Evolutionary conservation across 2,888 invertebrate genomes (phyloP).

Genomic region (Alloscopus bannaensis): DNA sequence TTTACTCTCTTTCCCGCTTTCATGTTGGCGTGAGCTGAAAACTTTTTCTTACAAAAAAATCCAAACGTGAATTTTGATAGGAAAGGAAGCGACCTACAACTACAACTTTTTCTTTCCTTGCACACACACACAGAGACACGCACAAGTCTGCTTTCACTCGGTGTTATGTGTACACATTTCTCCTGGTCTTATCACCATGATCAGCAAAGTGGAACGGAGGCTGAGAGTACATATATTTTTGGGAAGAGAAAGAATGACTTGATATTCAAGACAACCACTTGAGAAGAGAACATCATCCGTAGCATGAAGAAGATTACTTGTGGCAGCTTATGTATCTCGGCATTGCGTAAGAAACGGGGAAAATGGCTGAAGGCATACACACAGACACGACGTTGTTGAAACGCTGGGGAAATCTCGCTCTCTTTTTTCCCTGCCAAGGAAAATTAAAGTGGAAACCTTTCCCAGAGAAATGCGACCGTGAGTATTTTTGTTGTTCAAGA

Average conservation of each 20-base stretch:
- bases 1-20: conserved; percentile 18
- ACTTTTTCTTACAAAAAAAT: conserved; percentile 17
- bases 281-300: conserved; percentile 24
- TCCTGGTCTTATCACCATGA: conserved; percentile 22
- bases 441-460: conserved; percentile 31
- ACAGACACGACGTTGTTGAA: conserved; percentile 19
- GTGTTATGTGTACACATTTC: no score
- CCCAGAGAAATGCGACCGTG: not conserved
- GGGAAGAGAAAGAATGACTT: conserved; percentile 16
- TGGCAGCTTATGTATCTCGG: conserved; percentile 1
- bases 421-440: conserved; percentile 46
- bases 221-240: conserved; percentile 43
- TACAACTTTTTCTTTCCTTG: not conserved
- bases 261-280: conserved; percentile 36
- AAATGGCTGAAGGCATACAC: no score
- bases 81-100: not conserved
- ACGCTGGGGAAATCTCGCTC: conserved; percentile 53
- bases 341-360: not conserved
- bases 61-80: conserved; percentile 5
- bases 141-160: no score
- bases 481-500: not conserved
- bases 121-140: conserved; percentile 10
- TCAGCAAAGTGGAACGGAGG: conserved; percentile 38
- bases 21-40: conserved; percentile 41
- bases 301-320: not conserved